Evolutionary conservation across 2,888 invertebrate species (phyloP).

Genomic region (Diplolepis rosae): DNA sequence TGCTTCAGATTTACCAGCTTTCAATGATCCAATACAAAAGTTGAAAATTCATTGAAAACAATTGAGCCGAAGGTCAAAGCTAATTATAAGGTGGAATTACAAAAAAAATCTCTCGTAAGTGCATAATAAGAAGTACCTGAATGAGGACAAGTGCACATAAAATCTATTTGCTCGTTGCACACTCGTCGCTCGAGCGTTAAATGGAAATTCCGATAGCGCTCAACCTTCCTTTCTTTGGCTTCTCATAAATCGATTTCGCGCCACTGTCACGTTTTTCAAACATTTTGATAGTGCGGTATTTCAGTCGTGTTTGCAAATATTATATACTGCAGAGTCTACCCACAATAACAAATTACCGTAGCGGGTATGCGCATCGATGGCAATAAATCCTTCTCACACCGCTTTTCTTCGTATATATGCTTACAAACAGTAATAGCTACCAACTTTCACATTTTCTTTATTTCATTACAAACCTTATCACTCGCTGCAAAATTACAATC

Average conservation of each 20-base stretch:
- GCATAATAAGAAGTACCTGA: constrained; percentile 19
- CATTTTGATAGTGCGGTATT: constrained; percentile 41
- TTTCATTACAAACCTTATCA: not conserved
- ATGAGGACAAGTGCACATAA: not conserved
- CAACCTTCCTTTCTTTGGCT: constrained; percentile 46
- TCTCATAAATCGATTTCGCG: constrained; percentile 50
- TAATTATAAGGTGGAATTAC: not conserved
- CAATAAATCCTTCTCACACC: constrained; percentile 20
- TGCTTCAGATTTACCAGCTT: too few species aligned
- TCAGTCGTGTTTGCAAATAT: constrained; percentile 33
- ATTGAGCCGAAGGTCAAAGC: not conserved
- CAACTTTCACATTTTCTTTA: not conserved
- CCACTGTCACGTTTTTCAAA: constrained; percentile 46
- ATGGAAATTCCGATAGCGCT: constrained; percentile 51
- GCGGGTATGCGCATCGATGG: constrained; percentile 26
- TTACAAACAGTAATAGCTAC: not conserved
- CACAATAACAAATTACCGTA: constrained; percentile 27
- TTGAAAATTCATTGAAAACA: not conserved
- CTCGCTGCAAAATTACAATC: not conserved
- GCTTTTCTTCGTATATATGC: constrained; percentile 24
- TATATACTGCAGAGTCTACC: constrained; percentile 35
- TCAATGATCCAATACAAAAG: too few species aligned
- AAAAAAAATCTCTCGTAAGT: not conserved
- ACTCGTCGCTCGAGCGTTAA: constrained; percentile 46
- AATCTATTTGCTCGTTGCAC: constrained; percentile 46